These are phyloP conservation scores for Trissolcus japonicus DNA, from an alignment of 2,888 invertebrate genomes.

Conservation along the genomic window DNA sequence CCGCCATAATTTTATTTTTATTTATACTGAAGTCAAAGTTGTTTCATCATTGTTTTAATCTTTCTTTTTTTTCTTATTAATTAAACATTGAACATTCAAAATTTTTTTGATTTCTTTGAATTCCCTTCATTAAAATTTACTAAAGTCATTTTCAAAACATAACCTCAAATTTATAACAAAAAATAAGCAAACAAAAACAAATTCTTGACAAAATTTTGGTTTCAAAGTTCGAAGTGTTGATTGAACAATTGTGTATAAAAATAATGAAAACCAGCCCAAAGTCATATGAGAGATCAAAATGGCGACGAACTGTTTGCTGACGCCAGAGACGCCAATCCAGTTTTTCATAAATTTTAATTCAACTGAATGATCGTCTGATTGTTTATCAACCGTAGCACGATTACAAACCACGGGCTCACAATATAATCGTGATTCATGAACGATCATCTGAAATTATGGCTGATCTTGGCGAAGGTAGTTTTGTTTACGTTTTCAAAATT, in stretches of 20 bases:
- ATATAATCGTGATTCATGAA: neutral
- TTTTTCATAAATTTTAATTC: conserved; percentile 1
- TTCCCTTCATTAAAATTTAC: too few relatives aligned
- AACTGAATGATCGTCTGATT: neutral
- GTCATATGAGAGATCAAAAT: conserved; percentile 9
- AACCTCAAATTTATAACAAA: too few relatives aligned
- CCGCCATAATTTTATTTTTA: neutral
- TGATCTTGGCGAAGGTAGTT: neutral
- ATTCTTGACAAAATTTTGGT: too few relatives aligned
- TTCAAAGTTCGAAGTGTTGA: too few relatives aligned
- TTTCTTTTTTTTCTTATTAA: too few relatives aligned
- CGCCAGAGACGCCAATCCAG: neutral
- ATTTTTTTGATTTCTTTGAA: too few relatives aligned
- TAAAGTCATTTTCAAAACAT: too few relatives aligned
- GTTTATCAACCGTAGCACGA: neutral
- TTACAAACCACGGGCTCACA: neutral
- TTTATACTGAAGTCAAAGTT: too few relatives aligned
- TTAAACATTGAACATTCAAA: too few relatives aligned
- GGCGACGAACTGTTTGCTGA: conserved; percentile 2
- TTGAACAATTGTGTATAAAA: too few relatives aligned
- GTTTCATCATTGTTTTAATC: too few relatives aligned
- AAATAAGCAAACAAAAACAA: too few relatives aligned
- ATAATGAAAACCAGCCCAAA: neutral
- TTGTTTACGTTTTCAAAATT: neutral
- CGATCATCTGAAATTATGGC: conserved; percentile 2